Evolutionary conservation across 2,113 vertebrate genomes (phyloP), one percentile per base, ranked within the genome.

Genomic region (Gopherus flavomarginatus): DNA sequence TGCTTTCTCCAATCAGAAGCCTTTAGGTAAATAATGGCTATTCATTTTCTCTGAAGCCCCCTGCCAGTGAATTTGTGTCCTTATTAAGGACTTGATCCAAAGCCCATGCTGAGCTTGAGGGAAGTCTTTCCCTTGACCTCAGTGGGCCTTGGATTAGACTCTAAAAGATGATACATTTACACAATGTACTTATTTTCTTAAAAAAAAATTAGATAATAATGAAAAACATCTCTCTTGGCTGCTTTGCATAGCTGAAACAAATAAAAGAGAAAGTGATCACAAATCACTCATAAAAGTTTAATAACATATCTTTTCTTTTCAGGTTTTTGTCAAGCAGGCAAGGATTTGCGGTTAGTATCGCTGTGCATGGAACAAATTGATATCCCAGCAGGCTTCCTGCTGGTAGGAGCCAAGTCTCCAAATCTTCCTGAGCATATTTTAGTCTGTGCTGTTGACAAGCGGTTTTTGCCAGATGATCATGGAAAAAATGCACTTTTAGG

Each of bases 401-500:
- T 99, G 97, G 99, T 99, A 38, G 99, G 99, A 56, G 99, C 99
- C 95, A 99, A 99, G 97, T 99, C 99, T 95, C 99, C 99, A 95
- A 99, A 98, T 93, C 98, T 99, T 97, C 99, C 99, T 7, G 99
- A 99, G 97, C 99, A 99, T 98, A 99, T 99, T 96, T 98, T 99
- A 31, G 99, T 99, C 95, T 99, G 99, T 14, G 99, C 99, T 65
- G 99, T 99, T 91, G 99, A 99, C 98, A 99, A 99, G 69, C 97
- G 99, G 84, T 99, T 99, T 98, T 98, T 99, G 97, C 99, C 99
- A 65, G 99, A 99, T 94, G 99, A 99, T 98, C 99, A 99, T 91
- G 99, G 99, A 93, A 99, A 99, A 99, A 99, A 99, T 99, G 99
- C 99, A 99, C 99, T 99, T 99, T 99, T 99, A 99, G 99, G 99